phyloP scores from a whole-genome alignment of 1,140 invertebrate genomes.

The Vanessa atalanta region DNA sequence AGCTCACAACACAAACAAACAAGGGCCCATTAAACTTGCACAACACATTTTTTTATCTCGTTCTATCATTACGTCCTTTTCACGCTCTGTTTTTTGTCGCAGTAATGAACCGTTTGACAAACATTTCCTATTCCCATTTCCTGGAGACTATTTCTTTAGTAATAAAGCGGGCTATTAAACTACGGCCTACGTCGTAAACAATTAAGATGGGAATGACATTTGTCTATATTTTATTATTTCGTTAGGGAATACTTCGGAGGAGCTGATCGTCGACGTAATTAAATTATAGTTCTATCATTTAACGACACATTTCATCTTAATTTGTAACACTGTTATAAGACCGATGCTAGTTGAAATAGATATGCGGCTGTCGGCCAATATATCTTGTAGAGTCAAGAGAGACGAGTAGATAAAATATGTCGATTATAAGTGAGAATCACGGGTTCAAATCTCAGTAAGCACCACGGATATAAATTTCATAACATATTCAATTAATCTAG shows the following conservation, averaged over 20 bases:
- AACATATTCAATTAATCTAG: too few species aligned
- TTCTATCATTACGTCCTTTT: constrained; percentile 22
- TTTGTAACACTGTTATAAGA: not conserved
- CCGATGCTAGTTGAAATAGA: not conserved
- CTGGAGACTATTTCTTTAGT: constrained; percentile 37
- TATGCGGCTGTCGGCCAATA: too few species aligned
- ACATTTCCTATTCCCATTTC: constrained; percentile 42
- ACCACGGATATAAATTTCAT: too few species aligned
- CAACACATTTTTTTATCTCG: constrained; percentile 41
- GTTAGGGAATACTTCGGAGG: constrained; percentile 1
- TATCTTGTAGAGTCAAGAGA: too few species aligned
- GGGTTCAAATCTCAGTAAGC: too few species aligned
- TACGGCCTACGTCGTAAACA: constrained; percentile 35
- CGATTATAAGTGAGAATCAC: too few species aligned
- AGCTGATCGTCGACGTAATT: constrained; percentile 21
- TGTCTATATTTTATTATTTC: constrained; percentile 12
- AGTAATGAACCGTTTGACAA: constrained; percentile 42
- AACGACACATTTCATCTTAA: not conserved
- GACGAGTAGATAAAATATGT: too few species aligned
- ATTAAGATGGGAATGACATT: constrained; percentile 33
- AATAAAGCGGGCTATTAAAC: constrained; percentile 36
- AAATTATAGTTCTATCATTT: constrained; percentile 8
- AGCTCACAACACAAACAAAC: constrained; percentile 57
- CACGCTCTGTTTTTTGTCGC: constrained; percentile 37
- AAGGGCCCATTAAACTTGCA: constrained; percentile 49